phyloP scores from a whole-genome alignment of 1,140 invertebrate genomes.

The Ceratina australensis region DNA sequence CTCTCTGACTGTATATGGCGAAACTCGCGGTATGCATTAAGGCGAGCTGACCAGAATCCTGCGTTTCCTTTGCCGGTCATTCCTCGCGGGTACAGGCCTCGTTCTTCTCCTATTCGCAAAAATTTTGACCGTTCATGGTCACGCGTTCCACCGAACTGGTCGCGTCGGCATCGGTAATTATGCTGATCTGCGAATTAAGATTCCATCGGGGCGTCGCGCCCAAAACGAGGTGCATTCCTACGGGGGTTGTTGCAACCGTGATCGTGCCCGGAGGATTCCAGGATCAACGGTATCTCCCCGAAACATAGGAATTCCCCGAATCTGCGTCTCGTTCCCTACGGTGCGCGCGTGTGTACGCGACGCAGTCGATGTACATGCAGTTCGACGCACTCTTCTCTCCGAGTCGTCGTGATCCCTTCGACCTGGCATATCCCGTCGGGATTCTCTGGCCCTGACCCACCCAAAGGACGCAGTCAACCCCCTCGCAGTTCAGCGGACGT shows the following conservation, averaged over 20 bases:
- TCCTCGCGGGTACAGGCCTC: conserved; percentile 12
- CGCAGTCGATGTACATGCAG: conserved; percentile 63
- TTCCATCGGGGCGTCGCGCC: background rate
- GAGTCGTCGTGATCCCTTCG: conserved; percentile 51
- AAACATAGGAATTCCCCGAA: conserved; percentile 41
- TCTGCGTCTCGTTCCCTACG: background rate
- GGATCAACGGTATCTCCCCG: conserved; percentile 15
- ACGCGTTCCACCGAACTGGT: background rate
- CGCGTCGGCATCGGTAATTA: background rate
- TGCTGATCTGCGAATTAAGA: background rate
- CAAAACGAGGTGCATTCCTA: background rate
- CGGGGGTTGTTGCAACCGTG: background rate
- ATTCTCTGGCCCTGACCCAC: conserved; percentile 76
- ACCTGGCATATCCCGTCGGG: conserved; percentile 45
- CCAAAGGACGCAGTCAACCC: conserved; percentile 75
- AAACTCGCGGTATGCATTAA: conserved; percentile 26
- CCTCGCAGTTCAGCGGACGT: conserved; percentile 24
- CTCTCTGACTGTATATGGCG: conserved; percentile 25
- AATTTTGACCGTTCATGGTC: background rate
- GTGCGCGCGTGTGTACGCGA: conserved; percentile 4
- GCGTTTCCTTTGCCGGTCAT: background rate
- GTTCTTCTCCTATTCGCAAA: no score
- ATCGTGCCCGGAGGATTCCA: conserved; percentile 17
- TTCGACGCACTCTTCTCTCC: conserved; percentile 69
- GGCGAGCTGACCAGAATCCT: conserved; percentile 28